A percentile compares a stretch with the other conserved stretches of the same genome.
Evolutionary conservation across 1,140 invertebrate species (phyloP).

Genomic region (Apis florea): DNA sequence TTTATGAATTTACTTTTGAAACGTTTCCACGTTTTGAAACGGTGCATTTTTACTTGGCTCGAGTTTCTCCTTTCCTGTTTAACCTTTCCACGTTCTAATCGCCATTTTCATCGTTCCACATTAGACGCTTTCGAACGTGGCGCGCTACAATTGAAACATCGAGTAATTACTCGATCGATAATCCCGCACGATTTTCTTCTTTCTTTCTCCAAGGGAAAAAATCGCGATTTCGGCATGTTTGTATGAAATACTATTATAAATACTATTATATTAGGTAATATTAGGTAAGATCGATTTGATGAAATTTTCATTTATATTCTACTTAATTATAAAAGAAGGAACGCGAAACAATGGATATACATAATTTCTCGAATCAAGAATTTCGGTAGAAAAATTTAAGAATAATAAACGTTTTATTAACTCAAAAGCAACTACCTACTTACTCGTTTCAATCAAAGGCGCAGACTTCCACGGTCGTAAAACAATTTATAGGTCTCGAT

Average conservation of each 20-base stretch:
- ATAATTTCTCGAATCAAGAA: not conserved
- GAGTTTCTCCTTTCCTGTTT: not conserved
- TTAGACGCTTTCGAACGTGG: not conserved
- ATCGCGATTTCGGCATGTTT: not conserved
- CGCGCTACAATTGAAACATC: not conserved
- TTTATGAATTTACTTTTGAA: not conserved
- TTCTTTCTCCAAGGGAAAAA: not conserved
- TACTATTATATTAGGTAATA: no score
- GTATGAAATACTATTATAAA: no score
- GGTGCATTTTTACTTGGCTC: not conserved
- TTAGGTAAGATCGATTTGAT: no score
- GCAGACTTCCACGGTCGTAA: no score
- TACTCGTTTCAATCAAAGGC: no score
- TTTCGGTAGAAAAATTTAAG: no score
- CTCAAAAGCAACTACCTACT: no score
- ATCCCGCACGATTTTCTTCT: not conserved
- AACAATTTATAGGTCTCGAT: no score
- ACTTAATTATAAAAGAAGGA: no score
- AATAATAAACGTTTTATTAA: no score
- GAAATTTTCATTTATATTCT: no score
- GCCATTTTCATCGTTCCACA: constrained; percentile 20
- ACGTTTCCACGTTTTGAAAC: not conserved
- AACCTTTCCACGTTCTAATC: constrained; percentile 7
- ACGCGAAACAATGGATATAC: not conserved
- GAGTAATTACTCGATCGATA: constrained; percentile 9